Evolutionary conservation across 2,113 vertebrate species (phyloP), one percentile per base, ranked within the genome.

Genomic region (Microcebus griseorufus): DNA sequence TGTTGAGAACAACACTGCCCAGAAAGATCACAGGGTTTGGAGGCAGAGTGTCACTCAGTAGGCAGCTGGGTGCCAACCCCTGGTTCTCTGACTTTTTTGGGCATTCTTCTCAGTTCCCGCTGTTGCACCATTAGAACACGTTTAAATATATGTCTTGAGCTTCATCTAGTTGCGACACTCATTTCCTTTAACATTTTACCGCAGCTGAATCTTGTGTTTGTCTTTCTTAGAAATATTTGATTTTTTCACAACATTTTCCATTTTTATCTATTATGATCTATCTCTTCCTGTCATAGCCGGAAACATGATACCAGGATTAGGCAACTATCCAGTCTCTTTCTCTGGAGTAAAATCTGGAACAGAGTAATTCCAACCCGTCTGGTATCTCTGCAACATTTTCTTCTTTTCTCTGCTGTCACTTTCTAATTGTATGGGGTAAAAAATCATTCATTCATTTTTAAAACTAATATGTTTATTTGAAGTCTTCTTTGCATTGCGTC

Each of bases 211-310:
- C 85, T 97, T 97, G 89, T 51, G 91, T 94, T 95, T 25, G 93
- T 97, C 98, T 98, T 98, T 98, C 98, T 97, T 97, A 97, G 96
- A 98, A 98, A 93, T 78, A 32, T 97, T 97, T 89, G 60, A 14
- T 90, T 89, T 97, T 98, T 96, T 97, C 97, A 98, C 92, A 91
- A 94, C 94, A 79, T 87, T 98, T 95, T 94, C 97, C 97, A 97
- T 98, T 98, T 98, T 94, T 97, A 76, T 96, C 98, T 98, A 29
- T 95, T 90, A 97, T 90, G 93, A 98, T 98, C 98, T 88, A 18
- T 98, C 98, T 98, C 97, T 98, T 98, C 96, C 98, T 98, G 98
- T 96, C 98, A 97, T 0, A 94, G 72, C 96, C 39, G 83, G 98
- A 98, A 98, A 98, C 97, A 53, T 0, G 97, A 98, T 89, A 95